These are phyloP conservation scores for Lathronympha strigana DNA, from an alignment of 2,888 invertebrate genomes.

Conservation along the genomic window DNA sequence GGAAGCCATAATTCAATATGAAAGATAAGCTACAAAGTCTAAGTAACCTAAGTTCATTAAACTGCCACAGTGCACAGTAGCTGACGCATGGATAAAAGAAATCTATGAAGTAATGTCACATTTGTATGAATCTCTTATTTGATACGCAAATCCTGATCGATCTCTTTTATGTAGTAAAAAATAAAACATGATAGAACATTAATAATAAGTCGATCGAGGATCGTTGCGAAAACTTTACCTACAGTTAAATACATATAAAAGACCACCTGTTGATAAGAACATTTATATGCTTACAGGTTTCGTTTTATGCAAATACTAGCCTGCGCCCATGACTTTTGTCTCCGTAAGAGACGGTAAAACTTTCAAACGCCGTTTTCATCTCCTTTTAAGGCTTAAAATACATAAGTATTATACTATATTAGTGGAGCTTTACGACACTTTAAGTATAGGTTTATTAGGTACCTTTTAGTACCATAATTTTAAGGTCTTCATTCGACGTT, in stretches of 20 bases:
- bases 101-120: slow-evolving; percentile 2
- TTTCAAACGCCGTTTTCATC: too few species aligned
- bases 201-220: neutral
- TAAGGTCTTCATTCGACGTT: too few species aligned
- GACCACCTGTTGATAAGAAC: neutral
- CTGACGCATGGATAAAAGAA: neutral
- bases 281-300: neutral
- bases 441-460: too few species aligned
- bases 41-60: slow-evolving; percentile 25
- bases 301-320: neutral
- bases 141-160: neutral
- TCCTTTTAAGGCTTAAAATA: too few species aligned
- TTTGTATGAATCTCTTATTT: neutral
- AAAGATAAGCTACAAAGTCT: slow-evolving; percentile 48
- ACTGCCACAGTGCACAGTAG: slow-evolving; percentile 19
- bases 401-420: too few species aligned
- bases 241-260: neutral
- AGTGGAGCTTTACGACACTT: too few species aligned
- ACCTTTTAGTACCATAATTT: too few species aligned
- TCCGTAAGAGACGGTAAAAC: too few species aligned
- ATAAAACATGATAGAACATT: neutral
- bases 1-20: slow-evolving; percentile 49
- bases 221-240: neutral
- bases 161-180: slow-evolving; percentile 4
- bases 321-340: too few species aligned